Conservation (phyloP, 2,113 vertebrate species). For the Tupaia chinensis region DNA sequence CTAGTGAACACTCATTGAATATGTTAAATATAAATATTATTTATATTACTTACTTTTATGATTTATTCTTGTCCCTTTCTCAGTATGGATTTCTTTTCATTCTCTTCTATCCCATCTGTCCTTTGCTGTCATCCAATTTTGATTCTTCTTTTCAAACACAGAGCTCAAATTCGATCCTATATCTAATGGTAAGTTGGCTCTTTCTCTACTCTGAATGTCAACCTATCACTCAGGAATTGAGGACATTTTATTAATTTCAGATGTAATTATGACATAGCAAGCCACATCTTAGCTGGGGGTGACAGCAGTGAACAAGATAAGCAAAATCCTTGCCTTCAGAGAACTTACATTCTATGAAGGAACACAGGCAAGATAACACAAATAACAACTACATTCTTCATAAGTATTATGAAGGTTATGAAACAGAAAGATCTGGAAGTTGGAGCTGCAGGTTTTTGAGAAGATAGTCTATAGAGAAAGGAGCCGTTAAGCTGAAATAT, state of each 20-base stretch:
- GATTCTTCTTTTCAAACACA: conserved; percentile 21
- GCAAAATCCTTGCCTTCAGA: background rate
- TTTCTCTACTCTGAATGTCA: background rate
- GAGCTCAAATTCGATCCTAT: background rate
- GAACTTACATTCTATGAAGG: background rate
- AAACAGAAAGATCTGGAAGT: background rate
- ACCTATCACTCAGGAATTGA: background rate
- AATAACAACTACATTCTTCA: background rate
- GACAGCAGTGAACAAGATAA: background rate
- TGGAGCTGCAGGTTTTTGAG: background rate
- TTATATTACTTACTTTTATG: background rate
- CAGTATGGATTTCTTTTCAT: background rate
- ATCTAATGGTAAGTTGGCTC: background rate
- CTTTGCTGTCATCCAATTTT: background rate
- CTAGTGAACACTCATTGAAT: background rate
- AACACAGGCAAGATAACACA: background rate
- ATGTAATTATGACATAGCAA: background rate
- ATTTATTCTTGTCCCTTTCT: background rate
- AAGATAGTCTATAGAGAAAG: background rate
- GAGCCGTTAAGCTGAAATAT: background rate
- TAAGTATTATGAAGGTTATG: background rate
- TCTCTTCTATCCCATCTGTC: background rate
- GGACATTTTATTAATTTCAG: conserved; percentile 19
- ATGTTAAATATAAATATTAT: background rate
- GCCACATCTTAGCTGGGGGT: background rate